Evolutionary conservation across 2,888 invertebrate genomes (phyloP), one percentile per base, ranked within the genome.

Genomic region (Idaea straminata): DNA sequence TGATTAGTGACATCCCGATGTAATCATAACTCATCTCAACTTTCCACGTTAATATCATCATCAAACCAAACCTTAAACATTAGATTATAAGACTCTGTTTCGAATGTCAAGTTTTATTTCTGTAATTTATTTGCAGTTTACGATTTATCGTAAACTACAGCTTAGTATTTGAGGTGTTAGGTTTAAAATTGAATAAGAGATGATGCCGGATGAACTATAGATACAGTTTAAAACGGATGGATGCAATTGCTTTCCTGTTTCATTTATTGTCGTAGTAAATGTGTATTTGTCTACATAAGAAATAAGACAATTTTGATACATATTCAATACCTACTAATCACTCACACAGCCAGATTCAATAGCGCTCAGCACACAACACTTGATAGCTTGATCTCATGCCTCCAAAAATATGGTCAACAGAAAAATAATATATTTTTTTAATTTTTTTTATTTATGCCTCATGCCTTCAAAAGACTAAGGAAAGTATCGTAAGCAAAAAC

Each of bases 231-330:
- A 65, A 72, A 74, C 87, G 88, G 85, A 88, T 86, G 84, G 75
- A 67, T 71, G 77, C 73, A 76, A 79, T 82, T 80, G 83, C 81
- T 85, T 87, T 87, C 87, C 86, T 86, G 83, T 75, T 58, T 25
- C 25, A 25, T 25, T 25, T 71, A 77, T 77, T 77, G 77, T 77
- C 66, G 70, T 61, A 13, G 15, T 35, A 34, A 36, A 61, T 35
- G 35, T 61, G 6, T 61, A 57, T 59, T 57, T 34, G 58, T 36
- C 61, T 58, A 34, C 63, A 36, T 61, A 57, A 7, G 35, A 58
- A 25, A 16, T 15, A 35, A 36, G 13, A 13, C 13, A 13, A 47
- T 47, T 47, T 25, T 3, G 3, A 25, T 2, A 25, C n/a, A n/a
- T n/a, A n/a, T n/a, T n/a, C n/a, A n/a, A n/a, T n/a, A n/a, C n/a